phyloP scores from a whole-genome alignment of 2,888 invertebrate genomes.

The Agriopis aurantiaria region DNA sequence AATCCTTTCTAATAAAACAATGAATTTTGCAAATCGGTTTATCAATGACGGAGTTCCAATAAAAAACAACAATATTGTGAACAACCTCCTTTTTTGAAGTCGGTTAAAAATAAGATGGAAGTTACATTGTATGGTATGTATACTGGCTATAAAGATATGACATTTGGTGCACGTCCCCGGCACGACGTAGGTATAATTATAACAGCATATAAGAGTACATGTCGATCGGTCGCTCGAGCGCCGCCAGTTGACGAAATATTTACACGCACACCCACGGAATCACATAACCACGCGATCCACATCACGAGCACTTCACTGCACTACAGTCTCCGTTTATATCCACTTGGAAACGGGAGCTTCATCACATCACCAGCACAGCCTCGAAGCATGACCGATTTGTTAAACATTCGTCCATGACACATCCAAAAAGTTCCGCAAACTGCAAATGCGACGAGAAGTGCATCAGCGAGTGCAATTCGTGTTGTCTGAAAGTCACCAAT shows the following conservation, averaged over 20 bases:
- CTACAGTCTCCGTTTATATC: constrained; percentile 19
- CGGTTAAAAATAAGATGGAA: too few relatives aligned
- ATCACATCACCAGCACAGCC: constrained; percentile 23
- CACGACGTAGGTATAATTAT: constrained; percentile 11
- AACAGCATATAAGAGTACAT: constrained; percentile 25
- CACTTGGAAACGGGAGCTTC: constrained; percentile 22
- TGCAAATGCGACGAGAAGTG: constrained; percentile 80
- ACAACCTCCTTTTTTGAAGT: too few relatives aligned
- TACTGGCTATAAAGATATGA: neutral
- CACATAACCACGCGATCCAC: constrained; percentile 40
- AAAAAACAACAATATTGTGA: too few relatives aligned
- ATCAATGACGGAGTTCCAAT: too few relatives aligned
- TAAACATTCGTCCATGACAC: constrained; percentile 54
- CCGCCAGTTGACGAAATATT: constrained; percentile 45
- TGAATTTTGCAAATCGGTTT: too few relatives aligned
- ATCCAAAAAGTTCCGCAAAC: constrained; percentile 56
- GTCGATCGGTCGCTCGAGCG: constrained; percentile 29
- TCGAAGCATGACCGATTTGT: neutral
- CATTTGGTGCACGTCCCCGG: constrained; percentile 5
- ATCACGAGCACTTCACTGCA: constrained; percentile 38
- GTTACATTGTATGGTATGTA: too few relatives aligned
- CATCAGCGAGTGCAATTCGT: constrained; percentile 86
- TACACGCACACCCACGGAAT: constrained; percentile 43
- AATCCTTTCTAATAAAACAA: too few relatives aligned
- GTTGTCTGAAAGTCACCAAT: constrained; percentile 86